phyloP scores from a whole-genome alignment of 2,113 vertebrate species.

The Delphinus delphis region DNA sequence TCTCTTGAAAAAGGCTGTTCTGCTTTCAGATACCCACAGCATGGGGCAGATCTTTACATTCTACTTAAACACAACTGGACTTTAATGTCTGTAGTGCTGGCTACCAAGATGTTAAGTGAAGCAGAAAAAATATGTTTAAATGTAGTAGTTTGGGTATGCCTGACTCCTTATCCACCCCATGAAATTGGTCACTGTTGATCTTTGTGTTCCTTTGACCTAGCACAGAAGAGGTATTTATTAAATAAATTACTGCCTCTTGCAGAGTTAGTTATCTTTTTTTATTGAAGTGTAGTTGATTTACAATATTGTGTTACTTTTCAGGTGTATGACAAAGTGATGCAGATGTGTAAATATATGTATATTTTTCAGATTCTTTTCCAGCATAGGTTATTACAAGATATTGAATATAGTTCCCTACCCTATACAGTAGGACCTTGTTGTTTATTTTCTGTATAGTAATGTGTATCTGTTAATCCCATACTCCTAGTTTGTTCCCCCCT shows the following conservation, averaged over 20 bases:
- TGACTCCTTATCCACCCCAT: not conserved
- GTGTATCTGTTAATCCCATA: not conserved
- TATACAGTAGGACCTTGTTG: not conserved
- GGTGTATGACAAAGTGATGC: not conserved
- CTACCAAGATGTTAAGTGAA: not conserved
- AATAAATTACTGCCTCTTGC: not conserved
- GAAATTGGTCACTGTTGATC: not conserved
- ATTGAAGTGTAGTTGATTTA: not conserved
- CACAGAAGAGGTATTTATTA: not conserved
- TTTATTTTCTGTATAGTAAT: not conserved
- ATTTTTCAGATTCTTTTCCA: too few relatives aligned
- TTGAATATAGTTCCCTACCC: not conserved
- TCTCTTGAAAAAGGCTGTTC: constrained; percentile 18
- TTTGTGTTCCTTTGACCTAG: not conserved
- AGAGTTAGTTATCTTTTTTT: not conserved
- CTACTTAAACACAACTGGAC: constrained; percentile 34
- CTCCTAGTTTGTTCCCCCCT: not conserved
- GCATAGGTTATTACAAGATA: not conserved
- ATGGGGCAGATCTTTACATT: constrained; percentile 53
- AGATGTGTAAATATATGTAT: not conserved
- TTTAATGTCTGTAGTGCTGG: not conserved
- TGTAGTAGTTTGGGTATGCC: not conserved
- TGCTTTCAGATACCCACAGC: constrained; percentile 25
- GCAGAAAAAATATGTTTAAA: not conserved
- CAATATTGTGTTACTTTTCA: not conserved